A percentile compares a stretch with the other conserved stretches of the same genome.
phyloP scores from a whole-genome alignment of 2,888 invertebrate genomes.

The Aporophyla lueneburgensis region DNA sequence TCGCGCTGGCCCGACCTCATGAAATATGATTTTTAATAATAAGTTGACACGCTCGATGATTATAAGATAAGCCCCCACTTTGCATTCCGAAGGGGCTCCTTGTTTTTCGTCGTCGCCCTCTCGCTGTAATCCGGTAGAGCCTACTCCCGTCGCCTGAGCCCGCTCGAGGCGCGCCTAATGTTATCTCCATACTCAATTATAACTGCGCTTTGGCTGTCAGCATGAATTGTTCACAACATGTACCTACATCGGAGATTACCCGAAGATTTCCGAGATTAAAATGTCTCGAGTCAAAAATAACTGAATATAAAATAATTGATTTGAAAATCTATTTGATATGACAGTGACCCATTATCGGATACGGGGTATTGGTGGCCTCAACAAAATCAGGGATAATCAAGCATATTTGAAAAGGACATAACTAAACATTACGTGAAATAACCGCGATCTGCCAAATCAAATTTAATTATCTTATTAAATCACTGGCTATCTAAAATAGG shows the following conservation, averaged over 20 bases:
- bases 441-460: constrained; percentile 9
- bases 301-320: neutral
- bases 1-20: constrained; percentile 79
- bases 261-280: constrained; percentile 32
- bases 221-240: constrained; percentile 45
- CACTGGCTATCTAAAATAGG: neutral
- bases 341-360: neutral
- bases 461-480: constrained; percentile 1
- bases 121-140: constrained; percentile 84
- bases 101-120: constrained; percentile 85
- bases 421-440: constrained; percentile 10
- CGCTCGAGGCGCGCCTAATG: constrained; percentile 72
- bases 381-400: neutral
- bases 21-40: constrained; percentile 91
- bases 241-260: constrained; percentile 33
- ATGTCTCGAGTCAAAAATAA: constrained; percentile 9
- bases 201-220: constrained; percentile 56
- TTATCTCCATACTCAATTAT: constrained; percentile 72
- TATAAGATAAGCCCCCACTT: constrained; percentile 91
- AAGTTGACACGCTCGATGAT: constrained; percentile 91
- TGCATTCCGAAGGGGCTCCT: constrained; percentile 88
- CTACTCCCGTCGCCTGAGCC: constrained; percentile 72
- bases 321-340: neutral
- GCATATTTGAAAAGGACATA: neutral
- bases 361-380: neutral